Conservation (phyloP, 2,888 invertebrate species). For the Nymphalis urticae region DNA sequence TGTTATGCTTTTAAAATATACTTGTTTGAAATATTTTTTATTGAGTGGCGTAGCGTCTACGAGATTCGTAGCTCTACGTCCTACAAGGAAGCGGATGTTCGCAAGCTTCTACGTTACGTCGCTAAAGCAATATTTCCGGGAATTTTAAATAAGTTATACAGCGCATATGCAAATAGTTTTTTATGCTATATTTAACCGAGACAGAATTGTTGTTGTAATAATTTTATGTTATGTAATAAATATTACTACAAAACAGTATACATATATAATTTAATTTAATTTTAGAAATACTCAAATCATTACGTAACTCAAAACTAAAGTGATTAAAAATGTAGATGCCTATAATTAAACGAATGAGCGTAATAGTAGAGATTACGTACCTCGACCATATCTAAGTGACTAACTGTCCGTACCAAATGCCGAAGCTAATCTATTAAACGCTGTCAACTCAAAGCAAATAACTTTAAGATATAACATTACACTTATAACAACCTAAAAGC, state of each 20-base stretch:
- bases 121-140: constrained; percentile 22
- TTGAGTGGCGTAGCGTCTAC: constrained; percentile 62
- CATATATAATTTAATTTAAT: constrained; percentile 10
- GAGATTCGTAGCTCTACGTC: constrained; percentile 66
- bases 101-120: constrained; percentile 15
- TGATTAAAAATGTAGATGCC: constrained; percentile 24
- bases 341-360: constrained; percentile 36
- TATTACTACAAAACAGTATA: not conserved
- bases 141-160: constrained; percentile 15
- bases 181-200: no score
- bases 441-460: constrained; percentile 44
- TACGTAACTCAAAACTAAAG: constrained; percentile 33
- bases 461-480: constrained; percentile 22
- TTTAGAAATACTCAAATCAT: constrained; percentile 23
- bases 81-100: constrained; percentile 33
- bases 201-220: no score
- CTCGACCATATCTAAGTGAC: constrained; percentile 47
- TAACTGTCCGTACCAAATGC: constrained; percentile 49
- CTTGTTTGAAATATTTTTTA: constrained; percentile 4
- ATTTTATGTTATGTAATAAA: not conserved
- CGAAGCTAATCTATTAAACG: constrained; percentile 48
- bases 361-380: constrained; percentile 51
- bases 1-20: not conserved
- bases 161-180: constrained; percentile 1
- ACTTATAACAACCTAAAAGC: constrained; percentile 13